These are phyloP conservation scores for Rhinichthys klamathensis DNA, from an alignment of 2,113 vertebrate genomes.

Conservation along the genomic window DNA sequence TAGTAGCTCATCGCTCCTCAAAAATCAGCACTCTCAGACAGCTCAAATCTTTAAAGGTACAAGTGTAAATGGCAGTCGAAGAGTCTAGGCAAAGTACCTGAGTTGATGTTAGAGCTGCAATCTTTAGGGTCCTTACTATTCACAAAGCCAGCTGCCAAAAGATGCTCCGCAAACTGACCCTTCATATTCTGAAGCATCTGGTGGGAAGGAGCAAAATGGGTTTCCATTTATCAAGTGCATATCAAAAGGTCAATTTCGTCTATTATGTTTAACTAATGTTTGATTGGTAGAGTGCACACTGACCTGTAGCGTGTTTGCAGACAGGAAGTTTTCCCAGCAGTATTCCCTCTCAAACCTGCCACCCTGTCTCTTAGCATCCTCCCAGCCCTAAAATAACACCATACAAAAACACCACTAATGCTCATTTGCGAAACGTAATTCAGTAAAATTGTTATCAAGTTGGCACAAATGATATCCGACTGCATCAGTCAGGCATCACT, in stretches of 20 bases:
- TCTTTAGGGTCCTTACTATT: slow-evolving; percentile 88
- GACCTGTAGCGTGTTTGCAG: slow-evolving; percentile 93
- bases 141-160: slow-evolving; percentile 90
- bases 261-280: neutral
- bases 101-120: slow-evolving; percentile 91
- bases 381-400: slow-evolving; percentile 84
- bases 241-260: neutral
- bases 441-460: no score
- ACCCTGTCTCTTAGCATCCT: slow-evolving; percentile 84
- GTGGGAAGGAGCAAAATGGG: neutral
- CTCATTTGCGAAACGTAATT: no score
- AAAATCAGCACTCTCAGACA: neutral
- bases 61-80: neutral
- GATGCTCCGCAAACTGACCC: slow-evolving; percentile 95
- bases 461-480: no score
- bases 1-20: neutral
- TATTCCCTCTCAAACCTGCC: slow-evolving; percentile 88
- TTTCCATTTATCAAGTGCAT: neutral
- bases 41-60: neutral
- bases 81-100: slow-evolving; percentile 73
- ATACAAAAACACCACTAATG: neutral
- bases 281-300: slow-evolving; percentile 41
- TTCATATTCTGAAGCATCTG: slow-evolving; percentile 99
- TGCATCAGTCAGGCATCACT: no score
- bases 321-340: slow-evolving; percentile 98